Conservation (phyloP, 2,113 vertebrate species). For the Mixornis gularis region DNA sequence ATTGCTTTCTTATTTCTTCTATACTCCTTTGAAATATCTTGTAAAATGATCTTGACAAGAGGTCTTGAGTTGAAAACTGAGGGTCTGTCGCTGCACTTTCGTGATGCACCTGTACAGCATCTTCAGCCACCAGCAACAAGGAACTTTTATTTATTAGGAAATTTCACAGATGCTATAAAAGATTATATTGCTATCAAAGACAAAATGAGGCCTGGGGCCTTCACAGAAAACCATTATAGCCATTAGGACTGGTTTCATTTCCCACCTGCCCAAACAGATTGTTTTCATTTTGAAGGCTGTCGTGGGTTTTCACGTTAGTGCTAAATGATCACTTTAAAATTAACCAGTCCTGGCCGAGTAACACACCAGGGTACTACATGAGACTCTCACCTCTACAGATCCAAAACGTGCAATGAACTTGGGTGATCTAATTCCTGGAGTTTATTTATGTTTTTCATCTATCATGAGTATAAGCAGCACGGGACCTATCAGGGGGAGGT, state of each 20-base stretch:
- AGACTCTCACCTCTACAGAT: background rate
- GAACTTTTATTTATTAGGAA: constrained; percentile 54
- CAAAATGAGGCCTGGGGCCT: constrained; percentile 36
- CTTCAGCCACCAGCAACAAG: constrained; percentile 54
- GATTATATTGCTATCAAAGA: constrained; percentile 59
- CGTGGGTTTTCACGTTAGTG: constrained; percentile 37
- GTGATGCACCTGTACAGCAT: constrained; percentile 60
- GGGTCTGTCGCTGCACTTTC: constrained; percentile 49
- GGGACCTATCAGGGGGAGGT: background rate
- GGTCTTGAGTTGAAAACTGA: constrained; percentile 11
- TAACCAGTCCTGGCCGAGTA: background rate
- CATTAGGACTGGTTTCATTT: constrained; percentile 25
- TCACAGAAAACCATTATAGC: constrained; percentile 25
- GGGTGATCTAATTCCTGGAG: background rate
- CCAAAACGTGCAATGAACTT: background rate
- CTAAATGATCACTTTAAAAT: constrained; percentile 52
- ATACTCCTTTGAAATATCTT: constrained; percentile 47
- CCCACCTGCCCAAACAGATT: constrained; percentile 58
- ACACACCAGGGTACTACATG: background rate
- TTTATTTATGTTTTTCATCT: background rate
- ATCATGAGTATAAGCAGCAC: background rate
- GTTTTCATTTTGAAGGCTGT: constrained; percentile 52
- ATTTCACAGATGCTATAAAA: constrained; percentile 62
- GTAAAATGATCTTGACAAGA: constrained; percentile 59
- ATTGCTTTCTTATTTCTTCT: constrained; percentile 9